A percentile compares a stretch with the other conserved stretches of the same genome.
Conservation (phyloP, 2,797 vertebrate genomes). For the Prunella strophiata region DNA sequence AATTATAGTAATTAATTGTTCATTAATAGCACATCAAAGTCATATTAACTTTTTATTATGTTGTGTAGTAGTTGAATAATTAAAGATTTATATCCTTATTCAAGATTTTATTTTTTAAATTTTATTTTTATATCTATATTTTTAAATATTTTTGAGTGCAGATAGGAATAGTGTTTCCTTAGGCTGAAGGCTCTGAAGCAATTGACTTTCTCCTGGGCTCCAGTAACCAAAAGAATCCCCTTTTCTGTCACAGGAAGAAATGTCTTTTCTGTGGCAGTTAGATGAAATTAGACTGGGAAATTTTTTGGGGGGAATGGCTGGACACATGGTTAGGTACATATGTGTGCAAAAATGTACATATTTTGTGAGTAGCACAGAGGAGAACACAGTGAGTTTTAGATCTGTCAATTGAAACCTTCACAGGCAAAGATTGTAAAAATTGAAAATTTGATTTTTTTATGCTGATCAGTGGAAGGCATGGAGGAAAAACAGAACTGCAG, state of each 20-base stretch:
- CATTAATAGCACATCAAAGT: constrained; percentile 5
- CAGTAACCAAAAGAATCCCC: neutral
- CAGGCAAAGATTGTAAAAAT: neutral
- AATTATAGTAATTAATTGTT: constrained; percentile 45
- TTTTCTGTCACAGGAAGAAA: neutral
- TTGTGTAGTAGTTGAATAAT: neutral
- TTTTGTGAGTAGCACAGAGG: neutral
- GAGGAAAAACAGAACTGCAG: neutral
- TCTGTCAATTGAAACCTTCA: neutral
- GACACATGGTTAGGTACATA: rapidly evolving
- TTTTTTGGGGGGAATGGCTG: neutral
- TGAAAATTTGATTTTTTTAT: neutral
- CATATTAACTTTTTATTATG: constrained; percentile 27
- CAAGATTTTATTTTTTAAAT: neutral
- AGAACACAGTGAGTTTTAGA: neutral
- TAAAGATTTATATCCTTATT: neutral
- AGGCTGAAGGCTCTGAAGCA: neutral
- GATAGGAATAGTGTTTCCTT: neutral
- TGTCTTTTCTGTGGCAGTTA: neutral
- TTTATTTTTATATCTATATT: neutral
- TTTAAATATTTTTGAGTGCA: neutral
- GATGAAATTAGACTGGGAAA: neutral
- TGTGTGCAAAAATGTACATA: neutral
- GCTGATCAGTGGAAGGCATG: neutral
- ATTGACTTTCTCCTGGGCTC: neutral